Base-by-base conservation (phyloP, 2,888 invertebrate genomes). In the Rugalucina vietnamica region DNA sequence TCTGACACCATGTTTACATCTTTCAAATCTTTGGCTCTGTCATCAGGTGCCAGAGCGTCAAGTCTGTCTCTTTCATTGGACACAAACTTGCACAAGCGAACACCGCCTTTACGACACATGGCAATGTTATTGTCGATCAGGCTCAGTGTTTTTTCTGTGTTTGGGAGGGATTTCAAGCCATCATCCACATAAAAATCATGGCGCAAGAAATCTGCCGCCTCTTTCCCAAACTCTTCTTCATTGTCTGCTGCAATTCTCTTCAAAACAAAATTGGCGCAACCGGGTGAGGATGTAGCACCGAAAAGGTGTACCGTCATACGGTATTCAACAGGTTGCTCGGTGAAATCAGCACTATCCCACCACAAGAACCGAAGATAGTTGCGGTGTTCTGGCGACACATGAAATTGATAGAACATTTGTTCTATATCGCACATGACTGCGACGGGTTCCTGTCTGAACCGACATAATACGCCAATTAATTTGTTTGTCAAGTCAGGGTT, bases 391-490 rank as follows among this genome's bases (percentile, higher is more conserved):
- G 43, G 57, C 4, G 54, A 2, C 0, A 89, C 89, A 21, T 69
- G 18, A 50, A 89, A 81, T 43, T 85, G 85, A 60, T 88, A 73
- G 57, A 89, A 89, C 89, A 87, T 88, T 43, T 76, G 76, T 65
- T 89, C 88, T 27, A 90, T 81, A 57, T 89, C 87, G 18, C 83
- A 79, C 79, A 85, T 84, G n/a, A 88, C 57, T 14, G 87, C 89
- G 18, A 88, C 34, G 10, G 76, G 79, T 18, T 82, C 36, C 27
- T 75, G 74, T 50, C 88, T 29, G 43, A 89, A 89, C 54, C 86
- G 69, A 50, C 74, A 77, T 8, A 89, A 74, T 8, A 86, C 82
- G 3, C 89, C 88, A 39, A 76, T 29, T 2, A 89, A 54, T n/a
- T 12, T 71, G 65, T 89, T 89, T 12, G 83, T 89, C 18, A 86